Percentiles rank a stretch among this genome's conserved stretches.
Conservation (phyloP, 2,797 vertebrate species). For the Chaenodraco wilsoni region DNA sequence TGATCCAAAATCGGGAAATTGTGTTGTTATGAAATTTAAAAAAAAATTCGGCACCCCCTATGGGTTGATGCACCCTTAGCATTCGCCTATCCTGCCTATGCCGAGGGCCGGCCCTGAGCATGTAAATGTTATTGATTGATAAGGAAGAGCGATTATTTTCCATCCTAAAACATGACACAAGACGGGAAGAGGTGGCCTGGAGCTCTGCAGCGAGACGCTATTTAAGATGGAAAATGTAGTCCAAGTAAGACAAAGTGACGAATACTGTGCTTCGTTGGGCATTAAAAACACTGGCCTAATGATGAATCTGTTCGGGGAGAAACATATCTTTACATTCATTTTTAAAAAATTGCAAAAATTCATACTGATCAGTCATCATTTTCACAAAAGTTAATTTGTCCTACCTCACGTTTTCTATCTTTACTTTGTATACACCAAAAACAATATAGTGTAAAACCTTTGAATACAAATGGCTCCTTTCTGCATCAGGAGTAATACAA, state of each 20-base stretch:
- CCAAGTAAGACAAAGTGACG: not conserved
- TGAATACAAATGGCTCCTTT: not conserved
- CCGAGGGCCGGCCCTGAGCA: no score
- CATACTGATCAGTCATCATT: not conserved
- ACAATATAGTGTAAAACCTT: not conserved
- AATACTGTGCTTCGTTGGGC: not conserved
- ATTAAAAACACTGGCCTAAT: not conserved
- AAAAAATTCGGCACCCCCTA: no score
- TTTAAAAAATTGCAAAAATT: not conserved
- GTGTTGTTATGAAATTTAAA: no score
- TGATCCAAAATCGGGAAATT: no score
- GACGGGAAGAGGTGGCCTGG: no score
- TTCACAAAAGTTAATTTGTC: not conserved
- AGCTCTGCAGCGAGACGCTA: no score
- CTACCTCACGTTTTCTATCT: not conserved
- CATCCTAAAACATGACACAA: no score
- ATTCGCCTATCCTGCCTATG: no score
- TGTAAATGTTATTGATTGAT: no score
- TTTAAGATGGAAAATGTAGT: not conserved
- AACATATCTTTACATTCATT: not conserved
- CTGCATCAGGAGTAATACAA: not conserved
- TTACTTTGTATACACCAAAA: not conserved
- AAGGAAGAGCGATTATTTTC: no score
- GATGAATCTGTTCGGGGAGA: not conserved
- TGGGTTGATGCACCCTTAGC: no score